Base-by-base conservation (phyloP, 1,140 invertebrate genomes). In the Drosophila sulfurigaster region DNA sequence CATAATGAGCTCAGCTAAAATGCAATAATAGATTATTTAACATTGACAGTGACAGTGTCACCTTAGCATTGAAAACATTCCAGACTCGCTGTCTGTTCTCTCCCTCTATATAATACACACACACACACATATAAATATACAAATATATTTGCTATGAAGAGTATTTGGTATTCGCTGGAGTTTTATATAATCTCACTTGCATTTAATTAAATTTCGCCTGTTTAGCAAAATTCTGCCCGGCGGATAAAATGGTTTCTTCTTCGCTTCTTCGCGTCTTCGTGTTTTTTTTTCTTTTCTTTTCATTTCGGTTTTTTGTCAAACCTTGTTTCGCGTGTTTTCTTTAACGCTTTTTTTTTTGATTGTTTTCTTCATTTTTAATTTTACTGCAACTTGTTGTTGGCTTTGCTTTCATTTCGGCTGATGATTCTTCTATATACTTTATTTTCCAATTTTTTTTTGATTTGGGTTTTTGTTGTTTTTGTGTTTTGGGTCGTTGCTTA, bases 341-440 rank as follows among this genome's bases (percentile, higher is more conserved):
- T 58, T 45, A 28, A 5, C 51, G 41, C 30, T 76, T 62, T 62
- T 13, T 10, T 38, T 38, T 38, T 32, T 1, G 32, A 3, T 25
- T 25, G 20, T 25, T 25, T 25, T 25, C 32, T 38, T 38, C 35
- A 8, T 38, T 1, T 38, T 38, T 32, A 32, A 32, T 38, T 35
- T 70, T 59, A 62, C 49, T 81, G 48, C 79, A 73, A 81, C 73
- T 76, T 81, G 79, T 81, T 77, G 65, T 51, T 76, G 58, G 25
- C 25, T 63, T 67, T 67, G 66, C 57, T 81, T 59, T 77, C 73
- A 48, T 56, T 62, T 74, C 38, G 51, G 4, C 32, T 15, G 8
- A 13, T 35, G 35, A 30, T 56, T 64, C 43, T 41, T 45, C 32
- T 45, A 48, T 41, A 4, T 46, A 70, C 43, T 63, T 16, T 75